Evolutionary conservation across 2,797 vertebrate genomes (phyloP).

Genomic region (Harpagifer antarcticus): DNA sequence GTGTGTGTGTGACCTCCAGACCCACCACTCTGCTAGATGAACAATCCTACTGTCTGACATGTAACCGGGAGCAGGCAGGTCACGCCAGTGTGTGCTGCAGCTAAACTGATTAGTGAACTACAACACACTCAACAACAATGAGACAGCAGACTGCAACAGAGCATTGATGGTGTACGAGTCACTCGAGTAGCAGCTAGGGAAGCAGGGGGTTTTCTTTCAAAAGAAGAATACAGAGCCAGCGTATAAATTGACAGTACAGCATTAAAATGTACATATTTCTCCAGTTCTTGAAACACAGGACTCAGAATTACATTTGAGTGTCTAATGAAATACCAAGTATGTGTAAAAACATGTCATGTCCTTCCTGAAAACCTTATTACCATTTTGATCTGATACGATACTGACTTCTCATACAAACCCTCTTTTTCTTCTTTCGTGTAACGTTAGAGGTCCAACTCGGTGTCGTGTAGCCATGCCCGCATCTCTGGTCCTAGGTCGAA

Average conservation of each 20-base stretch:
- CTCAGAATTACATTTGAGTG: neutral
- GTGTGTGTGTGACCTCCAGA: slow-evolving; percentile 47
- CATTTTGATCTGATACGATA: neutral
- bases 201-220: neutral
- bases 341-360: neutral
- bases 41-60: slow-evolving; percentile 46
- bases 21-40: slow-evolving; percentile 48
- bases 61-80: slow-evolving; percentile 42
- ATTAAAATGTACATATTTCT: slow-evolving; percentile 15
- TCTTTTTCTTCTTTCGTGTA: too few species aligned
- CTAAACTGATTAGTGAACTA: slow-evolving; percentile 43
- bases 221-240: neutral
- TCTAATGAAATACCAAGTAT: too few species aligned
- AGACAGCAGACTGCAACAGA: slow-evolving; percentile 24
- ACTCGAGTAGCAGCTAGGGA: neutral
- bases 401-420: too few species aligned
- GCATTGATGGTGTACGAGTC: neutral
- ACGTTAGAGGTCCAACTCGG: too few species aligned
- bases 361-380: neutral
- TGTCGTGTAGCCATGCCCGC: too few species aligned
- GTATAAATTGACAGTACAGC: neutral
- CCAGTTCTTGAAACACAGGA: neutral
- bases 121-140: slow-evolving; percentile 22
- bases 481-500: too few species aligned
- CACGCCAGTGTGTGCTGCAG: slow-evolving; percentile 21